Percentiles rank a stretch among this genome's conserved stretches.
Evolutionary conservation across 1,140 invertebrate genomes (phyloP).

Genomic region (Euura lappo): DNA sequence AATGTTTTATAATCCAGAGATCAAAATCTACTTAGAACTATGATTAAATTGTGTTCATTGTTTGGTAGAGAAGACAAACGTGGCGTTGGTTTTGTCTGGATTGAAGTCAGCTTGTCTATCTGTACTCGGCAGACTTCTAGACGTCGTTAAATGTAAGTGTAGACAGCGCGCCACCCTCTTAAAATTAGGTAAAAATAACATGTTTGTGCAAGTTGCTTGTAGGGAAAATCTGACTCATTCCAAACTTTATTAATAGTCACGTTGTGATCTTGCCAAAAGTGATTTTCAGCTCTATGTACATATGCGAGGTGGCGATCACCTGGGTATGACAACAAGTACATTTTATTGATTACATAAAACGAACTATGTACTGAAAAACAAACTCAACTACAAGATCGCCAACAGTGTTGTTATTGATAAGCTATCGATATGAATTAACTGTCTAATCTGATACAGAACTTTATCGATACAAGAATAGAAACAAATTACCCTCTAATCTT

Average conservation of each 20-base stretch:
- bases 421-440: not conserved
- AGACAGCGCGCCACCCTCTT: not conserved
- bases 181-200: constrained; percentile 7
- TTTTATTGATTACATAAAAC: too few species aligned
- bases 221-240: not conserved
- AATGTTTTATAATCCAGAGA: too few species aligned
- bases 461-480: not conserved
- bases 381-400: not conserved
- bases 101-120: too few species aligned
- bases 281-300: not conserved
- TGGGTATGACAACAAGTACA: not conserved
- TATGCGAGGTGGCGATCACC: not conserved
- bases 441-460: not conserved
- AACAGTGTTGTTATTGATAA: not conserved
- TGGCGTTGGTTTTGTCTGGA: too few species aligned
- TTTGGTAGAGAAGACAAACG: too few species aligned
- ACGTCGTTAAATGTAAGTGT: too few species aligned
- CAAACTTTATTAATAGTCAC: not conserved
- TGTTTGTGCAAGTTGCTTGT: constrained; percentile 5
- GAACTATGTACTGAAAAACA: not conserved
- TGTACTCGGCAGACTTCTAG: too few species aligned
- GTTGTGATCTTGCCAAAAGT: constrained; percentile 7
- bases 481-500: not conserved
- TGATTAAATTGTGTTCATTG: too few species aligned
- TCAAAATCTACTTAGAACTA: too few species aligned